Evolutionary conservation across 2,113 vertebrate genomes (phyloP).

Genomic region (Tragelaphus buxtoni): DNA sequence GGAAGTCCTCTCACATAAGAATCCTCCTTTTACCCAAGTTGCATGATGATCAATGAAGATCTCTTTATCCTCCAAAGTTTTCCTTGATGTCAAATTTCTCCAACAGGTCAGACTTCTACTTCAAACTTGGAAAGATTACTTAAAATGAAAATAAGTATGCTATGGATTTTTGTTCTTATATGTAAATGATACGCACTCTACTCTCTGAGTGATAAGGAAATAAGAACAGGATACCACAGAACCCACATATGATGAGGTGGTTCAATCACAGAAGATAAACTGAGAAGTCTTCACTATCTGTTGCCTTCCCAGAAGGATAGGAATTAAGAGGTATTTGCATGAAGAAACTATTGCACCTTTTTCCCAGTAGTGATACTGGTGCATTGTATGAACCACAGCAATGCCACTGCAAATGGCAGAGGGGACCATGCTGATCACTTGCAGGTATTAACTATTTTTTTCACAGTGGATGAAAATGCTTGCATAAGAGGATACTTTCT

Average conservation of each 20-base stretch:
- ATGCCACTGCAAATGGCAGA: background rate
- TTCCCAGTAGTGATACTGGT: background rate
- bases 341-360: background rate
- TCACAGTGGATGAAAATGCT: background rate
- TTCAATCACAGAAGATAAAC: background rate
- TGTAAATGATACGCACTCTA: background rate
- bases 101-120: background rate
- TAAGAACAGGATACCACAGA: background rate
- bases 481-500: background rate
- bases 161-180: background rate
- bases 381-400: fast-evolving
- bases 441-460: background rate
- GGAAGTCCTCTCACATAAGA: background rate
- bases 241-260: background rate
- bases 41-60: background rate
- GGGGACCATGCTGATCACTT: background rate
- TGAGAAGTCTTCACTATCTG: background rate
- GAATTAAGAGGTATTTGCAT: background rate
- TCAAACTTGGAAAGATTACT: background rate
- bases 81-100: background rate
- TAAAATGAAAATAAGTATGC: background rate
- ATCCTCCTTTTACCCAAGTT: background rate
- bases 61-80: background rate
- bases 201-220: background rate
- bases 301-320: background rate